Evolutionary conservation across 2,113 vertebrate genomes (phyloP).

Genomic region (Elaphurus davidianus): DNA sequence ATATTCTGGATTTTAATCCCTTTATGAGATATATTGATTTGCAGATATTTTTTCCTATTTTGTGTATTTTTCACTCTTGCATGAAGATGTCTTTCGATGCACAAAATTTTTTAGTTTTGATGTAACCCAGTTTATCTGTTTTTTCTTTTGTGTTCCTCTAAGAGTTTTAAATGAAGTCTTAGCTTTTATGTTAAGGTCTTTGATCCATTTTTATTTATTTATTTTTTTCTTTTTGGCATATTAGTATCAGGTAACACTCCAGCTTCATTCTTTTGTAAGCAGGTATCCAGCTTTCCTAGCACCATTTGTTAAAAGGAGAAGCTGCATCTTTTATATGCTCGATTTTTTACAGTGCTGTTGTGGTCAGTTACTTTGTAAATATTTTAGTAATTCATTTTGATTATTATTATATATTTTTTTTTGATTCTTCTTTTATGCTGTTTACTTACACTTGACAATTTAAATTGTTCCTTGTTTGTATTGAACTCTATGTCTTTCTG

Average conservation of each 20-base stretch:
- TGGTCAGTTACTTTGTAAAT: not conserved
- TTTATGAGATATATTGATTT: not conserved
- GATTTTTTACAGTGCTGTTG: not conserved
- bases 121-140: not conserved
- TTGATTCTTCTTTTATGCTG: not conserved
- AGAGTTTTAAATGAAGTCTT: not conserved
- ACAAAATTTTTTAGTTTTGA: not conserved
- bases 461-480: not conserved
- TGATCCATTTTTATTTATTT: not conserved
- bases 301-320: not conserved
- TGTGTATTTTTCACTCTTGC: not conserved
- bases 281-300: not conserved
- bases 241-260: not conserved
- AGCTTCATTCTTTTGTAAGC: not conserved
- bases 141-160: not conserved
- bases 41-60: not conserved
- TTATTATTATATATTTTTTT: not conserved
- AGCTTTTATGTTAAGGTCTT: not conserved
- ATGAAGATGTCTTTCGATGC: not conserved
- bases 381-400: not conserved
- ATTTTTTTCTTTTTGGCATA: not conserved
- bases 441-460: not conserved
- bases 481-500: constrained; percentile 28
- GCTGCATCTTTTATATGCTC: not conserved
- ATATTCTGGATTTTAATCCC: not conserved